Evolutionary conservation across 2,113 vertebrate species (phyloP), one percentile per base, ranked within the genome.

Genomic region (Antennarius striatus): DNA sequence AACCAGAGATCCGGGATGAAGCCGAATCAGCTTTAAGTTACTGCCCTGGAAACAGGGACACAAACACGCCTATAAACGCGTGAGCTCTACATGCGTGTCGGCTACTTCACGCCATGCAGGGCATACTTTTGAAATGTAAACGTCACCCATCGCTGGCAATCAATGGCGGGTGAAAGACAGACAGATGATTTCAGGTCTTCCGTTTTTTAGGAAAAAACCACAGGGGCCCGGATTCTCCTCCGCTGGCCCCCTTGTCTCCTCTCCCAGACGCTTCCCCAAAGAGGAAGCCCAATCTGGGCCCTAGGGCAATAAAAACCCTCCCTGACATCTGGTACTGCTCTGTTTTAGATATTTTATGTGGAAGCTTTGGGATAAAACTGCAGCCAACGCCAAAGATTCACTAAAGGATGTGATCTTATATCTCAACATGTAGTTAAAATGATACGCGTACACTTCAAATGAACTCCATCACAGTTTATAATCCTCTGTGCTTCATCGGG

Each of bases 121-220:
- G 13, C 52, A 58, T 52, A 48, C 49, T 70, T 77, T 74, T 53
- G 22, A 66, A 81, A 22, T 58, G 64, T 66, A 76, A 77, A 82
- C 52, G 3, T 79, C 71, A 70, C 52, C 59, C 63, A 45, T 63
- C 70, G 79, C 73, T 80, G 58, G 22, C 4, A 29, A 22, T 61
- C 73, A 77, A 58, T 51, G 64, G 47, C 28, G 70, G 45, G 65
- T 79, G 71, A 75, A 80, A 80, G 82, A 68, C 63, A 36, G 32
- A 36, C 32, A 36, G 32, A 62, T 56, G 2, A 78, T 64, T 61
- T 63, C 12, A 11, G 5, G 12, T 73, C 68, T 53, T 74, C 69
- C 80, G 54, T 48, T 60, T 71, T 71, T 73, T 43, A 56, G 32
- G 22, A 22, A 9, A 6, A 3, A 56, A 56, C 14, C 22, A 0